Evolutionary conservation across 2,113 vertebrate species (phyloP), one percentile per base, ranked within the genome.

Genomic region (Clinocottus analis): DNA sequence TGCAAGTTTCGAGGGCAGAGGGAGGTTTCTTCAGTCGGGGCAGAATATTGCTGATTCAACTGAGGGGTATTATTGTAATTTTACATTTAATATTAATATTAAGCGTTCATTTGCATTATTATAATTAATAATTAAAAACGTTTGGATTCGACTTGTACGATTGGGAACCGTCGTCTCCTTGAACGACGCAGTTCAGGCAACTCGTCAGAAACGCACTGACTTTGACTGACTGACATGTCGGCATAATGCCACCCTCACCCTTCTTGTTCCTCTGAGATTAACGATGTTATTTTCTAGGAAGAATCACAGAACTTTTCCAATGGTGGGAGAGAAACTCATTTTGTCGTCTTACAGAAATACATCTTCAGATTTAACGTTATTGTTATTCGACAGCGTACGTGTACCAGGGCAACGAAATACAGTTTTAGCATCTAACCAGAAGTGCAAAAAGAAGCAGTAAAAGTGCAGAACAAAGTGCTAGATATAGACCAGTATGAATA

Each of bases 1-100:
- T 33, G 60, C 4, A 37, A 31, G 3, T 60, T 37, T 16, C 27
- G 37, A 51, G 27, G 5, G 27, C n/a, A 7, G 19, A 51, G 45
- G 19, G 45, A 67, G 19, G 19, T 17, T 11, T 1, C 19, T 41
- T 64, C 17, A 31, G 41, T n/a, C 1, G 3, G 19, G 19, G 35
- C 53, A 72, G 10, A 45, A 21, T 39, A 56, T 12, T 17, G 31
- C 68, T 45, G 45, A 56, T 82, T 76, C 31, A 67, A 33, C 27
- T 41, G 25, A 1, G 23, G 21, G 21, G n/a, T 41, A n/a, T 61
- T n/a, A 19, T 27, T 58, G 51, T 25, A 13, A 25, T 55, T 5
- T 14, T 58, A 58, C 14, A 56, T 56, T 14, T 29, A 16, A 1
- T 55, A 82, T 45, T 37, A 1, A 70, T 70, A 43, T 49, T 27